Evolutionary conservation across 2,797 vertebrate genomes (phyloP).

Genomic region (Aulostomus chinensis): DNA sequence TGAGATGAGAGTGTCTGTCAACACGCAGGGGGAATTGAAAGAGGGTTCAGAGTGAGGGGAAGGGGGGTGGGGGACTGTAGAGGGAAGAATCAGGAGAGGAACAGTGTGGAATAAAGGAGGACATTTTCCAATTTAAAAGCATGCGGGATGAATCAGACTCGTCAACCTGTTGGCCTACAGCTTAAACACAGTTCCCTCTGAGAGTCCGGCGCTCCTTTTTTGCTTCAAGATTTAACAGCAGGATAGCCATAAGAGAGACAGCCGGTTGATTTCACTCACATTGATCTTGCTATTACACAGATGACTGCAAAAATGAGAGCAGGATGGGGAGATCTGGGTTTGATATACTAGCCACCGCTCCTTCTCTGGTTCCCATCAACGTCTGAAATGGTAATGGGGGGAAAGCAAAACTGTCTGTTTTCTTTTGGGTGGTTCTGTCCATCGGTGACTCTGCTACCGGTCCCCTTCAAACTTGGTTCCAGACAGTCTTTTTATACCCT

Average conservation of each 20-base stretch:
- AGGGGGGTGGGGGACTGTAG: background rate
- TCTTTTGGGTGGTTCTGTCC: constrained; percentile 70
- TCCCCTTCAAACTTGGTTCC: constrained; percentile 11
- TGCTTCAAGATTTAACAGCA: constrained; percentile 56
- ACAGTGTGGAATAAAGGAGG: constrained; percentile 20
- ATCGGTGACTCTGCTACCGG: constrained; percentile 47
- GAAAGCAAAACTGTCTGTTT: constrained; percentile 65
- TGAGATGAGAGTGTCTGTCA: constrained; percentile 75
- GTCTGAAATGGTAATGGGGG: constrained; percentile 57
- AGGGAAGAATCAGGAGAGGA: constrained; percentile 16
- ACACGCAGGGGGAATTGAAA: constrained; percentile 64
- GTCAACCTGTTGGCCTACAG: constrained; percentile 41
- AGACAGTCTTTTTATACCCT: constrained; percentile 13
- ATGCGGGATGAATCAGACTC: constrained; percentile 55
- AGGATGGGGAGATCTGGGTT: constrained; percentile 50
- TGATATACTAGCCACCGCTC: constrained; percentile 46
- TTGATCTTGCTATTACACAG: constrained; percentile 64
- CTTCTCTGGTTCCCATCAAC: constrained; percentile 64
- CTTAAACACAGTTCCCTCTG: constrained; percentile 15
- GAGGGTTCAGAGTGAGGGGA: constrained; percentile 35
- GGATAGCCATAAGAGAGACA: constrained; percentile 53
- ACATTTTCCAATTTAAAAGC: constrained; percentile 49
- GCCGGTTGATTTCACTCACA: constrained; percentile 61
- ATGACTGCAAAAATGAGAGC: constrained; percentile 53
- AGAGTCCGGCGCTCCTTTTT: constrained; percentile 25